phyloP scores from a whole-genome alignment of 2,113 vertebrate genomes.

The Urocitellus parryii region DNA sequence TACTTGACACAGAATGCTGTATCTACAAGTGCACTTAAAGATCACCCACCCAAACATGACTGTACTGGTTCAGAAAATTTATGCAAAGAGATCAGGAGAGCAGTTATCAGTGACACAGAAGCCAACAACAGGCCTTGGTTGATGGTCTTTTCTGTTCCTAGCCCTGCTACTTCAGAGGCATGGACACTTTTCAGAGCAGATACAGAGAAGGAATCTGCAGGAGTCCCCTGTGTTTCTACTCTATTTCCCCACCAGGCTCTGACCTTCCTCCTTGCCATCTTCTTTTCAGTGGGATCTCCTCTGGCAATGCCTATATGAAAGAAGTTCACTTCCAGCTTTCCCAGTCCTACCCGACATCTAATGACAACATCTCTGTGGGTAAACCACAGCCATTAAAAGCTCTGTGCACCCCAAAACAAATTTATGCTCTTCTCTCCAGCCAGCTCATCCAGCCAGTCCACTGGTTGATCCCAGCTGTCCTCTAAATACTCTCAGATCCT shows the following conservation, averaged over 20 bases:
- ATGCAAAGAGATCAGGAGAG: rapidly evolving
- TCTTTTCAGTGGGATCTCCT: neutral
- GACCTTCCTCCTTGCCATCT: too few relatives aligned
- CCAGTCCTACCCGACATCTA: neutral
- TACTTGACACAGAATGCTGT: rapidly evolving
- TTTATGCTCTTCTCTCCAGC: neutral
- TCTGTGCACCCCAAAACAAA: neutral
- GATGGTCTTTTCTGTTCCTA: neutral
- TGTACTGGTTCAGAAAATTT: rapidly evolving
- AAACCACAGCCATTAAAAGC: neutral
- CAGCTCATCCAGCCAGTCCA: rapidly evolving
- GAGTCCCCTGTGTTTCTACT: rapidly evolving
- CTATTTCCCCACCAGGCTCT: rapidly evolving
- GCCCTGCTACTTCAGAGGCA: too few relatives aligned
- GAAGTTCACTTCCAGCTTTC: rapidly evolving
- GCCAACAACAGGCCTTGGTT: neutral
- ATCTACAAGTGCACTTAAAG: neutral
- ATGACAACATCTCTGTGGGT: neutral
- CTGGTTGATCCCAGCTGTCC: rapidly evolving
- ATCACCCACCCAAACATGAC: rapidly evolving
- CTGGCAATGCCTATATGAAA: neutral
- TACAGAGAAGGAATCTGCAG: neutral
- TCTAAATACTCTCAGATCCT: neutral
- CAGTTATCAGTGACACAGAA: rapidly evolving
- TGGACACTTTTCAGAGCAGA: neutral